Conservation (phyloP, 2,888 invertebrate species). For the Danaus chrysippus region DNA sequence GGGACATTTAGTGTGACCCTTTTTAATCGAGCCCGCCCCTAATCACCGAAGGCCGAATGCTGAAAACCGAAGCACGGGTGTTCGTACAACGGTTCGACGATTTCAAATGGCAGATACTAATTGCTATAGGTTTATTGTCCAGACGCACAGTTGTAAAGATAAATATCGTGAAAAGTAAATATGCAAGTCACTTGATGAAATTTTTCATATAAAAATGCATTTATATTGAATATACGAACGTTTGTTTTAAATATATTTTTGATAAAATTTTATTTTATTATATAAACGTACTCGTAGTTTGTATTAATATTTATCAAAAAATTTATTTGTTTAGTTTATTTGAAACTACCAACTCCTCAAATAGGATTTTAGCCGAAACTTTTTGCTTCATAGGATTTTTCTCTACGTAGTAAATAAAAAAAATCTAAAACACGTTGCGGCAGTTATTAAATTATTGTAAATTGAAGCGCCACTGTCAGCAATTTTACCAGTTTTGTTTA, state of each 20-base stretch:
- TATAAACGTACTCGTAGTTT: too few species aligned
- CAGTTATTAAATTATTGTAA: conserved; percentile 35
- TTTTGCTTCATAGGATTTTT: too few species aligned
- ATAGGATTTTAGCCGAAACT: too few species aligned
- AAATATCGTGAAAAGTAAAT: conserved; percentile 5
- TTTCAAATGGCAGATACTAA: conserved; percentile 53
- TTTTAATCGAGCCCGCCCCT: conserved; percentile 70
- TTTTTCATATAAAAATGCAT: too few species aligned
- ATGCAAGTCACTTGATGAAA: neutral
- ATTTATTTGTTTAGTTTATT: too few species aligned
- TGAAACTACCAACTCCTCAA: too few species aligned
- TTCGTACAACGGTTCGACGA: conserved; percentile 44
- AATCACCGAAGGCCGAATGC: conserved; percentile 62
- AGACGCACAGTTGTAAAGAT: conserved; percentile 25
- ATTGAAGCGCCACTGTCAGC: conserved; percentile 49
- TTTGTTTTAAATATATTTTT: too few species aligned
- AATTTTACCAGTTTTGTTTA: conserved; percentile 63
- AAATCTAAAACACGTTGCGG: neutral
- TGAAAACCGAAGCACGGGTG: conserved; percentile 50
- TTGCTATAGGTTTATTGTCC: conserved; percentile 43
- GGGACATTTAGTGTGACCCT: conserved; percentile 78
- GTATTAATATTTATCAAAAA: too few species aligned
- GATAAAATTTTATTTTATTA: too few species aligned
- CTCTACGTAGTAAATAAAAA: too few species aligned
- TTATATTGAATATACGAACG: too few species aligned